Evolutionary conservation across 1,140 invertebrate genomes (phyloP).

Genomic region (Drosophila kepulauana): DNA sequence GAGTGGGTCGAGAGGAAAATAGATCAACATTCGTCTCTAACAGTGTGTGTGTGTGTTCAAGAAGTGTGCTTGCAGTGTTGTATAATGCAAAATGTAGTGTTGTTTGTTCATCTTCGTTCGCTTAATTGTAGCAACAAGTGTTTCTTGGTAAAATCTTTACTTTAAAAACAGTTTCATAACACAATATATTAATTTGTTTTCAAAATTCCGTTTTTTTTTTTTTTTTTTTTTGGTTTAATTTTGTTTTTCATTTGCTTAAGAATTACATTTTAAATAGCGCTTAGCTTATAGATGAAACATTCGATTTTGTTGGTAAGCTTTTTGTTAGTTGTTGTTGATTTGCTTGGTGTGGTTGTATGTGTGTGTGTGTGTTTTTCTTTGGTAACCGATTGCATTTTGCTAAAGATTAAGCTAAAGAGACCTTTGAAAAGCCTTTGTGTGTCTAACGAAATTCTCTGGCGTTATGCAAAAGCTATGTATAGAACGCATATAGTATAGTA

Average conservation of each 20-base stretch:
- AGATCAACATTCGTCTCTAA: slow-evolving; percentile 19
- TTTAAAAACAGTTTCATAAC: slow-evolving; percentile 44
- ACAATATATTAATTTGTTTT: slow-evolving; percentile 35
- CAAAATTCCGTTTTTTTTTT: slow-evolving; percentile 8
- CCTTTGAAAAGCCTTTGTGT: slow-evolving; percentile 19
- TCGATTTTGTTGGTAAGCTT: slow-evolving; percentile 34
- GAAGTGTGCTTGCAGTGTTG: slow-evolving; percentile 23
- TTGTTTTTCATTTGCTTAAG: slow-evolving; percentile 12
- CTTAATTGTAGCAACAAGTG: slow-evolving; percentile 25
- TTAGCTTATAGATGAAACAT: slow-evolving; percentile 49
- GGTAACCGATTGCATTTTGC: slow-evolving; percentile 38
- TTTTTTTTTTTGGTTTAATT: not conserved
- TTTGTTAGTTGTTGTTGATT: not conserved
- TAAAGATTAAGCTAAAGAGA: slow-evolving; percentile 66
- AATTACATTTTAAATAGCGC: slow-evolving; percentile 52
- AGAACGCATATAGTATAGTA: too few relatives aligned
- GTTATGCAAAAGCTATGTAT: slow-evolving; percentile 25
- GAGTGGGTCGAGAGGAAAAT: not conserved
- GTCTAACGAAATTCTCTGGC: slow-evolving; percentile 21
- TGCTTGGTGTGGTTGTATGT: too few relatives aligned
- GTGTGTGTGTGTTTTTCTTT: slow-evolving; percentile 1
- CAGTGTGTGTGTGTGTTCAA: slow-evolving; percentile 20
- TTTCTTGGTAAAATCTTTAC: slow-evolving; percentile 33
- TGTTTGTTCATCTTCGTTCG: slow-evolving; percentile 8
- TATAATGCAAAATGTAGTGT: not conserved